These are phyloP conservation scores for Lasioglossum albipes DNA, from an alignment of 1,140 invertebrate genomes.

Conservation along the genomic window DNA sequence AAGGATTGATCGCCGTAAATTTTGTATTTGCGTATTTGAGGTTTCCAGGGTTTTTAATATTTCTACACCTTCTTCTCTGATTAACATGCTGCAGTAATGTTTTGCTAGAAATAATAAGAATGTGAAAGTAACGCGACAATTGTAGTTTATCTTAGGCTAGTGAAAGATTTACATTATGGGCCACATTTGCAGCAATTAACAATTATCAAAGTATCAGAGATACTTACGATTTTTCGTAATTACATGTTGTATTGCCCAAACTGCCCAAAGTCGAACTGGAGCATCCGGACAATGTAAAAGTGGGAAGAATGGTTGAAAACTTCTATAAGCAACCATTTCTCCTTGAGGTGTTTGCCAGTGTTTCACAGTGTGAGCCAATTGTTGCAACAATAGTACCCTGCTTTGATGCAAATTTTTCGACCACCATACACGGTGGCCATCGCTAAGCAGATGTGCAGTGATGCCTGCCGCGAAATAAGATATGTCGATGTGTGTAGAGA, in stretches of 20 bases:
- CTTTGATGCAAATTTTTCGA: constrained; percentile 62
- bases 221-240: constrained; percentile 88
- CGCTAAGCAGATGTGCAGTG: constrained; percentile 88
- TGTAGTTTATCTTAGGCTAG: background rate
- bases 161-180: background rate
- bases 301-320: constrained; percentile 89
- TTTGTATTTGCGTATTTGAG: constrained; percentile 74
- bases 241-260: constrained; percentile 92
- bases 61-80: constrained; percentile 83
- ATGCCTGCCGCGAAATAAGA: constrained; percentile 93
- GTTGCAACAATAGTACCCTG: constrained; percentile 81
- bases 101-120: constrained; percentile 81
- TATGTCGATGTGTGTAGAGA: constrained; percentile 88
- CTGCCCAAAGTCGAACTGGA: constrained; percentile 90
- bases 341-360: constrained; percentile 87
- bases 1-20: constrained; percentile 78
- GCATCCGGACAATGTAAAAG: constrained; percentile 83
- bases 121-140: constrained; percentile 25
- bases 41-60: constrained; percentile 80
- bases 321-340: constrained; percentile 92
- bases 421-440: constrained; percentile 81
- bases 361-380: constrained; percentile 83
- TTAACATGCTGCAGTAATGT: constrained; percentile 87
- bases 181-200: background rate
- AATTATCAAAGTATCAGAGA: background rate